Conservation (phyloP, 92 coral and sea anemone genomes). For the Chrysogorgia sp. region DNA sequence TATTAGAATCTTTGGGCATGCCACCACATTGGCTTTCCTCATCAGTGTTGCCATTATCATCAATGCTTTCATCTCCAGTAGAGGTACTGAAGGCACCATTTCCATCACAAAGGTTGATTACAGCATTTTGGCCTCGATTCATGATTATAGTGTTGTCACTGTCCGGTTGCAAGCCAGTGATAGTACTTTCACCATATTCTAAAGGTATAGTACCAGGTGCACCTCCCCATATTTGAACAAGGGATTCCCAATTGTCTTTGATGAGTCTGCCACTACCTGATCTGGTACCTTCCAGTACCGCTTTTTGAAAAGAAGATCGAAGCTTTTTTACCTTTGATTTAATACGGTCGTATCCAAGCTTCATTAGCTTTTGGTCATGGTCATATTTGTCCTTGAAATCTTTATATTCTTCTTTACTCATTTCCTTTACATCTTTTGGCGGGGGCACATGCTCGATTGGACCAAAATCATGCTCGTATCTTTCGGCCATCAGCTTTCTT, state of each 20-base stretch:
- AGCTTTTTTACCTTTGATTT: conserved; percentile 42
- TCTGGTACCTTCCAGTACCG: conserved; percentile 31
- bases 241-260: conserved; percentile 46
- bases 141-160: not conserved
- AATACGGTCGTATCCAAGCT: conserved; percentile 40
- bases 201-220: conserved; percentile 51
- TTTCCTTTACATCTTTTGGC: too few species aligned
- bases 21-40: conserved; percentile 28
- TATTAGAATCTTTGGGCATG: conserved; percentile 18
- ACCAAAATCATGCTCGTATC: too few species aligned
- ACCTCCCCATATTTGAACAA: conserved; percentile 54
- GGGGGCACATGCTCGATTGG: too few species aligned
- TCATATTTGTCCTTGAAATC: not conserved
- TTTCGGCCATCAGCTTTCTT: too few species aligned
- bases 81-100: not conserved
- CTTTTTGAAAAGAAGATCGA: conserved; percentile 33
- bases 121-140: conserved; percentile 4
- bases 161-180: conserved; percentile 1
- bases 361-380: conserved; percentile 13
- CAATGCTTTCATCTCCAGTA: not conserved
- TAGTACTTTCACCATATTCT: conserved; percentile 36
- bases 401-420: too few species aligned
- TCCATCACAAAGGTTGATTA: not conserved
- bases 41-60: conserved; percentile 14
- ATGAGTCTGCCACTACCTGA: conserved; percentile 47